phyloP scores from a whole-genome alignment of 2,888 invertebrate species.

The Eupithecia pulchellata region DNA sequence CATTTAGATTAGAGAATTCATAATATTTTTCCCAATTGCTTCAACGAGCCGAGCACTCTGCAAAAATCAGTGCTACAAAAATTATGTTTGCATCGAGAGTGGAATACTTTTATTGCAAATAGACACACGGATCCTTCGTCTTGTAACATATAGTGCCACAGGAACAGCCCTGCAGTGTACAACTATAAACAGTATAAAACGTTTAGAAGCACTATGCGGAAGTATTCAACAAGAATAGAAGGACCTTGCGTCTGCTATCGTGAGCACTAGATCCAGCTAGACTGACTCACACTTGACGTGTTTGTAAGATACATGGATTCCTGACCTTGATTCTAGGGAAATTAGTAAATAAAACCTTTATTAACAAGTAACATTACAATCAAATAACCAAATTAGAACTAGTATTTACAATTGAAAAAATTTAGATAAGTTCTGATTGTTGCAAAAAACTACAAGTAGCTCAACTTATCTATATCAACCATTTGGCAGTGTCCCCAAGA shows the following conservation, averaged over 20 bases:
- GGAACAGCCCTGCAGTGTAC: not conserved
- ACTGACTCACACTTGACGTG: slow-evolving; percentile 2
- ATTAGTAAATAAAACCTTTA: too few species aligned
- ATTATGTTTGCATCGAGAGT: too few species aligned
- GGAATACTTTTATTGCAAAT: not conserved
- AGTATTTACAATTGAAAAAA: too few species aligned
- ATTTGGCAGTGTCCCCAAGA: too few species aligned
- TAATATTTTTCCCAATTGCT: not conserved
- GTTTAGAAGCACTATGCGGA: slow-evolving; percentile 9
- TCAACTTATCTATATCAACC: too few species aligned
- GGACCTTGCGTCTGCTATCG: slow-evolving; percentile 6
- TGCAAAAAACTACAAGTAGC: too few species aligned
- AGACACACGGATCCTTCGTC: not conserved
- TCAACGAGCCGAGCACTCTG: not conserved
- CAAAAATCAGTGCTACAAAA: not conserved
- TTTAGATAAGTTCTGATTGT: too few species aligned
- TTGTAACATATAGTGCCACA: not conserved
- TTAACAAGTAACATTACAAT: too few species aligned
- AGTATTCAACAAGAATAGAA: slow-evolving; percentile 11
- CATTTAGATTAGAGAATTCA: not conserved
- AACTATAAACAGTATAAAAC: slow-evolving; percentile 10
- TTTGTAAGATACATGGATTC: not conserved
- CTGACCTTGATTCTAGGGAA: not conserved
- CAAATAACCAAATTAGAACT: too few species aligned
- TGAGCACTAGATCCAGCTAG: slow-evolving; percentile 7